Conservation (phyloP, 1,140 invertebrate genomes). For the Micrasema minimum region DNA sequence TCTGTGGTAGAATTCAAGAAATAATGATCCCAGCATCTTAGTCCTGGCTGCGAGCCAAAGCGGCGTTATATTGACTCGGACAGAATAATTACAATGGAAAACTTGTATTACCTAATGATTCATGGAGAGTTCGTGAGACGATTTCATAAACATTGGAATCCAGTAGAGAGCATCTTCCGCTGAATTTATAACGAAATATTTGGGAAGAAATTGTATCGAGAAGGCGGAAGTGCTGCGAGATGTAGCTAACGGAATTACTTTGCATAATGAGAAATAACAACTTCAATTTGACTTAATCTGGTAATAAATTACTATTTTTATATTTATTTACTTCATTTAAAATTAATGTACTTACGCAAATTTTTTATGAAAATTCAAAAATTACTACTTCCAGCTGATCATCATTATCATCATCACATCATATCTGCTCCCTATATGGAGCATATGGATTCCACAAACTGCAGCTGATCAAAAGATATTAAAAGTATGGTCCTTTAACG, state of each 20-base stretch:
- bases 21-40: conserved; percentile 13
- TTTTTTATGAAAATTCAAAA: too few species aligned
- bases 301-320: too few species aligned
- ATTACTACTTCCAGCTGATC: too few species aligned
- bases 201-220: conserved; percentile 1
- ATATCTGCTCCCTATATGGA: too few species aligned
- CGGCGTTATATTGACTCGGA: conserved; percentile 31
- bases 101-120: conserved; percentile 34
- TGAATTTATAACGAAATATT: conserved; percentile 31
- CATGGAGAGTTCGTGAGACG: conserved; percentile 25
- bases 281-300: too few species aligned
- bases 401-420: too few species aligned
- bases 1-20: not conserved
- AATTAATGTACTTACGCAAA: too few species aligned
- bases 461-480: too few species aligned
- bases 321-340: too few species aligned
- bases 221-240: not conserved
- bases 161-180: not conserved
- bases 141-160: conserved; percentile 22
- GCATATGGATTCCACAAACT: too few species aligned
- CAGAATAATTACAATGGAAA: conserved; percentile 32
- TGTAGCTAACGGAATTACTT: conserved; percentile 1
- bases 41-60: conserved; percentile 19
- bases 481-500: too few species aligned
- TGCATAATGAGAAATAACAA: not conserved